phyloP scores from a whole-genome alignment of 2,113 vertebrate genomes.

The Lota lota region DNA sequence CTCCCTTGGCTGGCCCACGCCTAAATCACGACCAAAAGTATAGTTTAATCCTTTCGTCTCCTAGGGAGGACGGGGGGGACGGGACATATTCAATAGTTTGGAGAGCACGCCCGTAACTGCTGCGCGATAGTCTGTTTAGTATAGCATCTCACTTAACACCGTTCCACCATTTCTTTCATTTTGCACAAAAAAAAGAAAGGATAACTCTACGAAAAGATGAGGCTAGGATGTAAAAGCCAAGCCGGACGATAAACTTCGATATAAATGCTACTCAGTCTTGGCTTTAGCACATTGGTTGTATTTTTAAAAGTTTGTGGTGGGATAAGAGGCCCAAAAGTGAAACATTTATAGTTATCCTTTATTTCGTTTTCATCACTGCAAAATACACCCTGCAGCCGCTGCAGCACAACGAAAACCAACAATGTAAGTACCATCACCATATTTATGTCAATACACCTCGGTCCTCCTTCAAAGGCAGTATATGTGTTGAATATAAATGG shows the following conservation, averaged over 20 bases:
- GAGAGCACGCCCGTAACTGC: background rate
- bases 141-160: no score
- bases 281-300: background rate
- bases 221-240: constrained; percentile 37
- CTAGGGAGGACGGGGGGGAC: constrained; percentile 7
- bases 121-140: no score
- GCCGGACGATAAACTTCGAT: constrained; percentile 16
- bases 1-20: constrained; percentile 43
- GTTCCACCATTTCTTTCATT: no score
- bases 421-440: background rate
- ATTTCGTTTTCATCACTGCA: background rate
- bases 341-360: background rate
- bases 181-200: no score
- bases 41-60: no score
- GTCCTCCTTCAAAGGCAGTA: no score
- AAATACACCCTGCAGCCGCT: background rate
- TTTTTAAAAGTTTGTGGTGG: background rate
- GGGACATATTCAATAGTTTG: background rate
- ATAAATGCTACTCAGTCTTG: constrained; percentile 4
- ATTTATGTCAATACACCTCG: no score
- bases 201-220: constrained; percentile 12
- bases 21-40: constrained; percentile 15
- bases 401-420: background rate
- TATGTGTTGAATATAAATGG: no score
- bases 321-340: no score